Evolutionary conservation across 2,797 vertebrate genomes (phyloP).

Genomic region (Eulemur coronatus): DNA sequence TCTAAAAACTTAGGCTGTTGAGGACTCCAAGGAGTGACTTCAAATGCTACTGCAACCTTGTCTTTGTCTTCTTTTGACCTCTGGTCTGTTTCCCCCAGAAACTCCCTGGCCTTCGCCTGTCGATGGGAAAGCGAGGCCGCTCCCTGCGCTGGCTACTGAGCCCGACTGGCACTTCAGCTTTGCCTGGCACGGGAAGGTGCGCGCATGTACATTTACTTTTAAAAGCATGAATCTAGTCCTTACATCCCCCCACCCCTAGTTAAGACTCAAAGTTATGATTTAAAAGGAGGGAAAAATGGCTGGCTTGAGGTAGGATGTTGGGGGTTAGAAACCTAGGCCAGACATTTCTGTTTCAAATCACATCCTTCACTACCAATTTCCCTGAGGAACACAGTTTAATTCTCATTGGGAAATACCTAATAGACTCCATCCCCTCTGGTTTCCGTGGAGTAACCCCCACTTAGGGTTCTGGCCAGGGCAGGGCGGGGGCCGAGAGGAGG

Average conservation of each 20-base stretch:
- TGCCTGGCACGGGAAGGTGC: not conserved
- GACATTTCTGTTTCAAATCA: slow-evolving; percentile 50
- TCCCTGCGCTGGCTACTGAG: rapidly evolving
- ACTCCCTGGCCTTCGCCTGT: not conserved
- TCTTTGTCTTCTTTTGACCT: not conserved
- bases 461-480: not conserved
- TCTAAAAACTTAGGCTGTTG: not conserved
- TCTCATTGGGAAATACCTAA: not conserved
- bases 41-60: too few relatives aligned
- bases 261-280: not conserved
- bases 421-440: not conserved
- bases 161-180: rapidly evolving
- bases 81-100: not conserved
- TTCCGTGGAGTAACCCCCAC: not conserved
- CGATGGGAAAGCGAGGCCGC: not conserved
- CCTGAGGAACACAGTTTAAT: not conserved
- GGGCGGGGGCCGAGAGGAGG: not conserved
- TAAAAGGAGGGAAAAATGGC: not conserved
- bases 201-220: not conserved
- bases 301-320: not conserved
- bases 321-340: not conserved
- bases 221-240: not conserved
- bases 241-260: not conserved
- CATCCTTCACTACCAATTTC: slow-evolving; percentile 27
- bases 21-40: not conserved